Conservation (phyloP, 2,113 vertebrate genomes). For the Beaufortia kweichowensis region DNA sequence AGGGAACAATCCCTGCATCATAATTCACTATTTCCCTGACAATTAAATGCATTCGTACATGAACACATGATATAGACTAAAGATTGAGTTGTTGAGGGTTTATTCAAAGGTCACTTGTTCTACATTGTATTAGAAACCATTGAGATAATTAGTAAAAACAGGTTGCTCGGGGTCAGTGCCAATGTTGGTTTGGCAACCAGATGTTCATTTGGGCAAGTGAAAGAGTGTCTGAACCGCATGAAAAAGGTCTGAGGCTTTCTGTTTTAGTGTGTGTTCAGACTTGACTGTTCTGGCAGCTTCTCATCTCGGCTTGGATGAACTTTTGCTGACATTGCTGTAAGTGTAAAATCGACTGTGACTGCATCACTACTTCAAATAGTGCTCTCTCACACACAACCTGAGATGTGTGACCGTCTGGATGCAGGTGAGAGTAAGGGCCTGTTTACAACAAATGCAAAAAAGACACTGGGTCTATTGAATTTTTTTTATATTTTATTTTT, state of each 20-base stretch:
- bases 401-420: slow-evolving; percentile 8
- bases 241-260: slow-evolving; percentile 49
- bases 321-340: slow-evolving; percentile 40
- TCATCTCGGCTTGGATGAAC: slow-evolving; percentile 55
- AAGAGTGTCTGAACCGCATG: slow-evolving; percentile 29
- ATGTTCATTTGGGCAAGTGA: slow-evolving; percentile 30
- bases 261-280: slow-evolving; percentile 54
- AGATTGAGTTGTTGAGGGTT: slow-evolving; percentile 1
- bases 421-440: slow-evolving; percentile 18
- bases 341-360: slow-evolving; percentile 40
- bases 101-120: slow-evolving; percentile 33
- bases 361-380: slow-evolving; percentile 12
- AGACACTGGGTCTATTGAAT: no score
- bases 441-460: no score
- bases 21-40: neutral
- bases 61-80: neutral
- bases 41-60: neutral
- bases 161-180: slow-evolving; percentile 25
- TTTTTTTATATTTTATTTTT: no score
- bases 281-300: slow-evolving; percentile 51
- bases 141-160: slow-evolving; percentile 16
- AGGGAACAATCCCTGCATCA: no score
- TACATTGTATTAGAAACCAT: neutral
- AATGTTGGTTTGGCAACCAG: slow-evolving; percentile 25
- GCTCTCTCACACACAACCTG: slow-evolving; percentile 10